phyloP scores from a whole-genome alignment of 1,140 invertebrate species.

The Caenorhabditis brenneri region DNA sequence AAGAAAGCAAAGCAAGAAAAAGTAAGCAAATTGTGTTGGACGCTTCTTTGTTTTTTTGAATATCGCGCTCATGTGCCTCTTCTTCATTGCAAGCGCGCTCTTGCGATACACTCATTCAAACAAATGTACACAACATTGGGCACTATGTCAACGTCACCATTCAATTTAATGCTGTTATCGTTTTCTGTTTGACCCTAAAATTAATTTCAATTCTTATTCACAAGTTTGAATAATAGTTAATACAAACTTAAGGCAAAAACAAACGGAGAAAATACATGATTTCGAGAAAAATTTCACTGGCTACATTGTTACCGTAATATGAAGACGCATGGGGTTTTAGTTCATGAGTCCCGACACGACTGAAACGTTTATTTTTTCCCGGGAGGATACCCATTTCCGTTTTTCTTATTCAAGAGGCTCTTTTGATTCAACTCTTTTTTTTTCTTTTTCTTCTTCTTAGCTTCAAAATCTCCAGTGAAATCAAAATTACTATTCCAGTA shows the following conservation, averaged over 20 bases:
- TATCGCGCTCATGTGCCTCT: neutral
- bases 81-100: neutral
- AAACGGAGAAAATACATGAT: too few relatives aligned
- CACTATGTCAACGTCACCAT: constrained; percentile 29
- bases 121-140: constrained; percentile 15
- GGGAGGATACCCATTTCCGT: too few relatives aligned
- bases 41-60: neutral
- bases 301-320: neutral
- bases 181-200: neutral
- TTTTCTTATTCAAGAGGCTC: too few relatives aligned
- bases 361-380: too few relatives aligned
- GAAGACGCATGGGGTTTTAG: neutral
- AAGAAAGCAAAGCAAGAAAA: neutral
- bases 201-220: too few relatives aligned
- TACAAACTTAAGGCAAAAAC: too few relatives aligned
- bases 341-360: neutral
- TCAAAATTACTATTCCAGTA: constrained; percentile 31
- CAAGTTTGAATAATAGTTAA: too few relatives aligned
- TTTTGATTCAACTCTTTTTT: too few relatives aligned
- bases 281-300: too few relatives aligned
- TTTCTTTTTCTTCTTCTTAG: too few relatives aligned
- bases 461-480: too few relatives aligned
- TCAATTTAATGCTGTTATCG: neutral
- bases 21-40: neutral
- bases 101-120: constrained; percentile 16